A percentile compares a stretch with the other conserved stretches of the same genome.
Evolutionary conservation across 2,113 vertebrate species (phyloP).

Genomic region (Tachysurus vachellii): DNA sequence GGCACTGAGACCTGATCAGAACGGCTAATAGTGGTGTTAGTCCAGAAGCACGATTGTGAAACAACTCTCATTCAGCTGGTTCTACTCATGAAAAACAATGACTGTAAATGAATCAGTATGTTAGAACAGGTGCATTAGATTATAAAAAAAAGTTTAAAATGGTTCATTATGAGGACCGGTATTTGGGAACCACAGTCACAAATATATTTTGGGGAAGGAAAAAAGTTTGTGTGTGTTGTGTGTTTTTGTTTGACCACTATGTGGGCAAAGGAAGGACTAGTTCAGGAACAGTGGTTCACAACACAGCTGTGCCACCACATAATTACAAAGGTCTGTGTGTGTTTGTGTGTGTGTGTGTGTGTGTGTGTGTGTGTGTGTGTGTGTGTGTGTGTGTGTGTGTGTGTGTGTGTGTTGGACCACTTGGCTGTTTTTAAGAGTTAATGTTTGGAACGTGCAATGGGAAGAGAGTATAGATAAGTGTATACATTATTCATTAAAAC

Average conservation of each 20-base stretch:
- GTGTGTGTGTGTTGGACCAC: not conserved
- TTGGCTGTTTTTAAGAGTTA: not conserved
- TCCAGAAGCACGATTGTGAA: not conserved
- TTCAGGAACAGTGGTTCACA: slow-evolving; percentile 10
- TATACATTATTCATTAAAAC: not conserved
- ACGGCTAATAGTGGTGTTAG: not conserved
- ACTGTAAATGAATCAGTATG: slow-evolving; percentile 2
- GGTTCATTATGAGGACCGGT: not conserved
- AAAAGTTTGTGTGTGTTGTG: slow-evolving; percentile 8
- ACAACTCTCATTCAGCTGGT: not conserved
- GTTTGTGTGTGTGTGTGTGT: slow-evolving; percentile 25
- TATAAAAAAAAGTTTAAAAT: not conserved
- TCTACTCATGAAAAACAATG: not conserved
- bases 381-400: slow-evolving; percentile 9
- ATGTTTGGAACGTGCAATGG: not conserved
- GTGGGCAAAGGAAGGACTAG: slow-evolving; percentile 24
- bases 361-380: slow-evolving; percentile 16
- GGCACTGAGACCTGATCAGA: not conserved
- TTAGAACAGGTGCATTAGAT: slow-evolving; percentile 17
- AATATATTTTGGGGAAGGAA: not conserved
- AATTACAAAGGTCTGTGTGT: slow-evolving; percentile 33
- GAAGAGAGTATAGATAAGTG: not conserved
- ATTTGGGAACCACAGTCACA: slow-evolving; percentile 28
- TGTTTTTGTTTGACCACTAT: slow-evolving; percentile 19
- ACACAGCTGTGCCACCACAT: slow-evolving; percentile 19